These are phyloP conservation scores for Crotophaga sulcirostris DNA, from an alignment of 2,113 vertebrate genomes.

Conservation along the genomic window DNA sequence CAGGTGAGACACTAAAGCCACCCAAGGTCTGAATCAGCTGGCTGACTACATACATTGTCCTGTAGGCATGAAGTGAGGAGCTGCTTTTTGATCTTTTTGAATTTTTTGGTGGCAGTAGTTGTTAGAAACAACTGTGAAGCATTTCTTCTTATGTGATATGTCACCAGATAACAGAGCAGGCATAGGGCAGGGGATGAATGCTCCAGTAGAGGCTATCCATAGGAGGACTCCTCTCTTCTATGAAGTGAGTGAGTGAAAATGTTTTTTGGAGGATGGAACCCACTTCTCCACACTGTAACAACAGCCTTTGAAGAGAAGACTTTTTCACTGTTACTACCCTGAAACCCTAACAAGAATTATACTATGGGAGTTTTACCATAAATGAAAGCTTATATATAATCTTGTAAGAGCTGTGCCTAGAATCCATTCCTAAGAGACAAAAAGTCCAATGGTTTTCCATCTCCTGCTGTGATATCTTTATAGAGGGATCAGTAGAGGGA, in stretches of 20 bases:
- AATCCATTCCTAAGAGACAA: background rate
- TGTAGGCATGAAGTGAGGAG: background rate
- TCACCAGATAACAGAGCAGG: background rate
- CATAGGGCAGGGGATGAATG: background rate
- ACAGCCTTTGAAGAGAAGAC: background rate
- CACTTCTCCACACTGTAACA: background rate
- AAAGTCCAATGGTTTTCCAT: background rate
- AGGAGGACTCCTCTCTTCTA: background rate
- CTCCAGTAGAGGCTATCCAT: background rate
- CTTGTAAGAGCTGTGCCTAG: background rate
- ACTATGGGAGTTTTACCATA: background rate
- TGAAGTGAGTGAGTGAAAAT: background rate
- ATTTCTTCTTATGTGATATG: background rate
- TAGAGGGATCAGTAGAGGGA: background rate
- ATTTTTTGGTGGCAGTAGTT: background rate
- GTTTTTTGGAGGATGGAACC: background rate
- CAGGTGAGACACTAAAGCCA: slow-evolving; percentile 30
- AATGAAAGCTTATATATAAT: background rate
- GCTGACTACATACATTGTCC: background rate
- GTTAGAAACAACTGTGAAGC: background rate
- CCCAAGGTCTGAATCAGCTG: background rate
- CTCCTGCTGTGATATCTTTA: background rate
- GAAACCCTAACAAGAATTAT: background rate
- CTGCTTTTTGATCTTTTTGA: background rate
- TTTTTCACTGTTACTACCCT: background rate